Evolutionary conservation across 2,888 invertebrate species (phyloP).

Genomic region (Zhuqinia jingwanae): DNA sequence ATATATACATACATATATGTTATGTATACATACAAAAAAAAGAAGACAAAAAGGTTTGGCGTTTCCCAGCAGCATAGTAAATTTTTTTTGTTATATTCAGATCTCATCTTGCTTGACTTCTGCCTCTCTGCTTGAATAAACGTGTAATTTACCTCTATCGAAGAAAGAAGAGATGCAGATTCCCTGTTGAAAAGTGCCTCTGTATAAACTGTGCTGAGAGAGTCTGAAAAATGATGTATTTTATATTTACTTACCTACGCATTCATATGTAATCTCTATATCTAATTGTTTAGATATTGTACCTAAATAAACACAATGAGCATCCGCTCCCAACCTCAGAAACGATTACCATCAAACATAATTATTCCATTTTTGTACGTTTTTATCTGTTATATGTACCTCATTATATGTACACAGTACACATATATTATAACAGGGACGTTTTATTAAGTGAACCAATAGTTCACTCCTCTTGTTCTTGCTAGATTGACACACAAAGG

Average conservation of each 20-base stretch:
- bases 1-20: background rate
- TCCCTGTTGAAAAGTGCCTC: constrained; percentile 22
- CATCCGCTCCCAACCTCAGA: background rate
- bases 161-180: constrained; percentile 62
- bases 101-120: constrained; percentile 42
- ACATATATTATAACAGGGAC: background rate
- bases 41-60: constrained; percentile 15
- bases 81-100: constrained; percentile 37
- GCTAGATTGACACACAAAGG: constrained; percentile 48
- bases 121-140: constrained; percentile 40
- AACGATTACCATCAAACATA: background rate
- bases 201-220: background rate
- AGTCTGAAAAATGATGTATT: background rate
- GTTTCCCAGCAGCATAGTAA: too few relatives aligned
- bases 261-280: background rate
- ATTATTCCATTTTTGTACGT: background rate
- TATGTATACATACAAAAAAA: background rate
- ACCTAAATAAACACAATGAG: constrained; percentile 52
- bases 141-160: constrained; percentile 63
- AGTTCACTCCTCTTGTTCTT: background rate
- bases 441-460: constrained; percentile 23
- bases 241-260: background rate
- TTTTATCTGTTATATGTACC: constrained; percentile 18
- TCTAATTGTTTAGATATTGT: constrained; percentile 37
- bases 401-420: too few relatives aligned